Evolutionary conservation across 1,140 invertebrate species (phyloP).

Genomic region (Rhynchophorus ferrugineus): DNA sequence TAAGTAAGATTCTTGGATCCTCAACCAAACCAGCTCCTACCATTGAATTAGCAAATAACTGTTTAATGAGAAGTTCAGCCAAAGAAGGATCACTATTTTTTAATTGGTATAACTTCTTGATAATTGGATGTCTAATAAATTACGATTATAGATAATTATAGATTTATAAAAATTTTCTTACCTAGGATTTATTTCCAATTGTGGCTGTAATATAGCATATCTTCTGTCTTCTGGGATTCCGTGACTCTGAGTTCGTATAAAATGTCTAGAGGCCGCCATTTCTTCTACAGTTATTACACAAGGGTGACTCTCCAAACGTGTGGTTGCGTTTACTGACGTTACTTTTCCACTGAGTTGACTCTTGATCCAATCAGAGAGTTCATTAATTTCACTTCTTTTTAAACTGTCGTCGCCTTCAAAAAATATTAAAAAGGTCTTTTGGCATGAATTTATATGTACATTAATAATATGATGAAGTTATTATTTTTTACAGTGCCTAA

Average conservation of each 20-base stretch:
- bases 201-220: constrained; percentile 80
- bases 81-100: constrained; percentile 68
- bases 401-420: constrained; percentile 58
- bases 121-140: constrained; percentile 70
- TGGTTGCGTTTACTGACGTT: constrained; percentile 72
- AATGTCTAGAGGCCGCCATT: constrained; percentile 92
- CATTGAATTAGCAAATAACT: constrained; percentile 93
- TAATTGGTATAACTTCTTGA: constrained; percentile 78
- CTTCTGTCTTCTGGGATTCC: constrained; percentile 78
- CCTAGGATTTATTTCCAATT: constrained; percentile 90
- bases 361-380: constrained; percentile 72
- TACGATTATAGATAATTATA: neutral
- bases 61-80: constrained; percentile 77
- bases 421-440: constrained; percentile 10
- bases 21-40: constrained; percentile 89
- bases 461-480: no score
- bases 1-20: constrained; percentile 78
- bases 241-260: constrained; percentile 82
- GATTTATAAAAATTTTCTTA: constrained; percentile 38
- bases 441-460: neutral
- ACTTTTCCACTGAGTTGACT: constrained; percentile 69
- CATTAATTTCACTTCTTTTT: constrained; percentile 62
- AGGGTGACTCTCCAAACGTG: constrained; percentile 78
- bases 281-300: constrained; percentile 91
- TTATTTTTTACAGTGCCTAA: no score